Evolutionary conservation across 2,888 invertebrate genomes (phyloP).

Genomic region (Troilus luridus): DNA sequence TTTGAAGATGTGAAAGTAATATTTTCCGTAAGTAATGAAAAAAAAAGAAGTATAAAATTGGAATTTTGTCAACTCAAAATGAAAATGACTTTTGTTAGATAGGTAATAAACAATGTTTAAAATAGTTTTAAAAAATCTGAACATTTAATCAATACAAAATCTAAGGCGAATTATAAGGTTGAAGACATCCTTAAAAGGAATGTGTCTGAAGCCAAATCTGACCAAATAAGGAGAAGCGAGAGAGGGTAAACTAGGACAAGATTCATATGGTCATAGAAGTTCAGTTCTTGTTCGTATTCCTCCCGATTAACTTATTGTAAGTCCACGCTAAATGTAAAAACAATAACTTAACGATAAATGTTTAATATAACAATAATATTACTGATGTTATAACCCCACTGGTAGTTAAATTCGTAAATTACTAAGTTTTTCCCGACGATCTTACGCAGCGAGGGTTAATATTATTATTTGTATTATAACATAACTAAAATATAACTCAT

Average conservation of each 20-base stretch:
- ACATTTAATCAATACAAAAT: neutral
- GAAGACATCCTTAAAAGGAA: conserved; percentile 37
- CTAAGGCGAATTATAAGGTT: neutral
- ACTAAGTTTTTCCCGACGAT: neutral
- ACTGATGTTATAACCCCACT: neutral
- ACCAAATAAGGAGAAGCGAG: conserved; percentile 54
- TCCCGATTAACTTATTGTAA: neutral
- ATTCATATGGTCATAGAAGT: conserved; percentile 3
- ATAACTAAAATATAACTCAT: neutral
- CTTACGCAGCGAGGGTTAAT: neutral
- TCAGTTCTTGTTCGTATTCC: conserved; percentile 39
- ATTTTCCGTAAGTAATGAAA: neutral
- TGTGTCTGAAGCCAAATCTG: neutral
- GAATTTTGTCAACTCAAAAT: neutral
- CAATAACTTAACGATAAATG: neutral
- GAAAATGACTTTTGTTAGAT: neutral
- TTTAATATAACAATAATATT: neutral
- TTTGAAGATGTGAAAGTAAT: neutral
- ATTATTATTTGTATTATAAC: neutral
- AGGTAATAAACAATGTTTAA: neutral
- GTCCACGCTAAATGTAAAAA: too few relatives aligned
- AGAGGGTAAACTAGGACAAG: conserved; percentile 44
- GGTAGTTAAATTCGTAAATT: neutral
- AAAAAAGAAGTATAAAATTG: neutral
- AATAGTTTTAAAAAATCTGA: neutral